Base-by-base conservation (phyloP, 2,113 vertebrate species). In the Gnathonemus longibarbis region DNA sequence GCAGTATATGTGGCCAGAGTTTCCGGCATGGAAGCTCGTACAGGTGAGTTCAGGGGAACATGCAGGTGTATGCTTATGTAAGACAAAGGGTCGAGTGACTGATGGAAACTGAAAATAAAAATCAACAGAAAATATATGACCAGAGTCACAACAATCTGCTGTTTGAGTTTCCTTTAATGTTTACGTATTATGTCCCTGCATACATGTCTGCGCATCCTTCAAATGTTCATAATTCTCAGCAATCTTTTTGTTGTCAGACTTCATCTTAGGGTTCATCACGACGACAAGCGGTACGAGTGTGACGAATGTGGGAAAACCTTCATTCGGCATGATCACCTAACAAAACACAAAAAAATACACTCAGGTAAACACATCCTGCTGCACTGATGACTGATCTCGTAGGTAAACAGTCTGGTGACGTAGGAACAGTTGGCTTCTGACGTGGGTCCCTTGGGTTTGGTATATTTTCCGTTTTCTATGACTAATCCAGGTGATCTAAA, bases 11-110 rank as follows among this genome's bases (percentile, higher is more conserved):
- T 91, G 98, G 98, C 8, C 98, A 99, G 91, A 99, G 97, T 94
- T 99, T 99, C 94, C 97, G 98, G 62, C 98, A 99, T 58, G 97
- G 98, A 90, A 99, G 98, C 92, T 99, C 98, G 13, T 99, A 99
- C 94, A 98, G 98, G 98, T 99, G 91, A 86, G 50, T 84, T 39
- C 17, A 15, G 74, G 74, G 17, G 42, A 48, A 35, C 15, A 46
- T 48, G 9, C 19, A 11, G 80, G 80, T 48, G 80, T 1, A 19
- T 6, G 80, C 31, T 39, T 77, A 6, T 39, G 31, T 39, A 31
- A 74, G 70, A 39, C 70, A 17, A 74, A 74, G 70, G 11, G 31
- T 39, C 13, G 1, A 35, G 70, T 74, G 70, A 74, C 31, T 74
- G 11, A 35, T 5, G 27, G 70, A 77, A 77, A 4, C 11, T 74